Evolutionary conservation across 2,888 invertebrate genomes (phyloP), one percentile per base, ranked within the genome.

Genomic region (Ephialtes manifestator): DNA sequence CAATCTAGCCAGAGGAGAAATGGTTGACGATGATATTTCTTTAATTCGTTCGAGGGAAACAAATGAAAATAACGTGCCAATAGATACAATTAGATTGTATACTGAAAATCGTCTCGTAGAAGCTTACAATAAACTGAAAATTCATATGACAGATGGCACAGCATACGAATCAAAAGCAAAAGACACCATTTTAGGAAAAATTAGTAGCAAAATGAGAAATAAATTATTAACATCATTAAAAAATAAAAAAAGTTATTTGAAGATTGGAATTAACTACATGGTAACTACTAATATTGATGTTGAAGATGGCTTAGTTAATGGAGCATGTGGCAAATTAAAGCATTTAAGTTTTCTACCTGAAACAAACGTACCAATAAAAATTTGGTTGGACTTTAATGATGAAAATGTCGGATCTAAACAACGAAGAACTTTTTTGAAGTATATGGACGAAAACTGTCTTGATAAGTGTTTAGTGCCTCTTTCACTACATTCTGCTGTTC

Each of bases 241-340:
- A 63, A 39, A 63, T 39, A 35, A 39, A 11, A 63, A 63, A 39
- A 63, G 63, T 8, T 51, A 71, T 24, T 80, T 91, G n/a, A 88
- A 90, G 87, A 71, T 90, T 35, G 86, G 83, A 31, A 86, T 89
- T 3, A 72, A 72, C n/a, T 72, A 58, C 18, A 72, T 72, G 58
- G 15, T 55, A 83, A 89, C 67, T 89, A 90, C 65, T 39, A 24
- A 24, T 24, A 24, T 24, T 24, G 24, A 24, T 24, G 24, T 24
- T 1, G 24, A 24, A 2, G 24, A 24, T 24, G 24, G 24, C 24
- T 24, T 24, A 24, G 1, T 24, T 24, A 24, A 71, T n/a, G 71
- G 71, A 4, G 55, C 55, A 13, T 71, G 71, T 55, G 55, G 55
- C 2, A 55, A 20, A 1, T 71, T 55, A 13, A 53, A 24, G 8